Conservation (phyloP, 2,113 vertebrate species). For the Serinus canaria region DNA sequence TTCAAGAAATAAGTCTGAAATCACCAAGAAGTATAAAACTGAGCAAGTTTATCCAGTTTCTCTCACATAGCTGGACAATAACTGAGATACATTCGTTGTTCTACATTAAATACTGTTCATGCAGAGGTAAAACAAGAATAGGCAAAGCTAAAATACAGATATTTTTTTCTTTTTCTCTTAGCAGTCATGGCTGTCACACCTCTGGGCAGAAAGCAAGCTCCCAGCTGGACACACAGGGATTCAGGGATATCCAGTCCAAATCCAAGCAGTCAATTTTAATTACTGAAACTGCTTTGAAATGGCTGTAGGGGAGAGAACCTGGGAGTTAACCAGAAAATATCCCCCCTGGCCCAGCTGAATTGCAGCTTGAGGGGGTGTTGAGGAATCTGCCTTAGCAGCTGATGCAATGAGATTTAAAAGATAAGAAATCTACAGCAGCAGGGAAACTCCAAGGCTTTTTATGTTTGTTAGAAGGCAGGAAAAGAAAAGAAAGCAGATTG, state of each 20-base stretch:
- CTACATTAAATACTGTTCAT: background rate
- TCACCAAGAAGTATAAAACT: background rate
- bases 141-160: background rate
- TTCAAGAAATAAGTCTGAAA: background rate
- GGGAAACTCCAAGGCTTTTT: background rate
- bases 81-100: background rate
- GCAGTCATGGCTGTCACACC: background rate
- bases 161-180: background rate
- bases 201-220: background rate
- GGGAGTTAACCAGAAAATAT: background rate
- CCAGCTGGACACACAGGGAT: background rate
- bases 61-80: background rate
- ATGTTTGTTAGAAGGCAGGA: background rate
- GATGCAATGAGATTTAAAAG: background rate
- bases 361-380: background rate
- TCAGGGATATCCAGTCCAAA: background rate
- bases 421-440: background rate
- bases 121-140: background rate
- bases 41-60: background rate
- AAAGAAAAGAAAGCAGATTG: background rate
- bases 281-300: background rate
- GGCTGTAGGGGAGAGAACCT: background rate
- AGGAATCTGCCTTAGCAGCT: background rate
- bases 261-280: background rate
- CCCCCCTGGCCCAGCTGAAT: background rate